Evolutionary conservation across 30 jellyfish, hydroid and myxozoan genomes (phyloP).

Genomic region (Aurelia coerulea): DNA sequence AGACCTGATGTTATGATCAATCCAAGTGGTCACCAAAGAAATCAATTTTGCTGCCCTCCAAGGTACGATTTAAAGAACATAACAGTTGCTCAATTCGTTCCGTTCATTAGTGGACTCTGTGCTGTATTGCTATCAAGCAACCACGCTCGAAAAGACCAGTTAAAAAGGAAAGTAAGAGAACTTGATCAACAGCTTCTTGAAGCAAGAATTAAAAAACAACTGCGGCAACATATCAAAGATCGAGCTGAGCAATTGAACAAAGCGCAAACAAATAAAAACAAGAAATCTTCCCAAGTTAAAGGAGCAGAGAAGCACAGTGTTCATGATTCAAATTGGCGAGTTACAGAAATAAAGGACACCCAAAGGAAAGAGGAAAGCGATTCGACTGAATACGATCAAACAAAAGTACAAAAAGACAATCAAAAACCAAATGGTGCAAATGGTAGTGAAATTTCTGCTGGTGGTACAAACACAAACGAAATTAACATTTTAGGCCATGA

Average conservation of each 20-base stretch:
- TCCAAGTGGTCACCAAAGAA: background rate
- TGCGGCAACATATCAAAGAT: constrained; percentile 43
- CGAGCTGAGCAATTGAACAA: constrained; percentile 13
- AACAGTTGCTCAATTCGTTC: background rate
- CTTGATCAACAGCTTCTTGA: constrained; percentile 38
- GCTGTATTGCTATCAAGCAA: background rate
- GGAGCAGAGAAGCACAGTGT: background rate
- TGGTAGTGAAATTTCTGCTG: too few relatives aligned
- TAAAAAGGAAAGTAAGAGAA: background rate
- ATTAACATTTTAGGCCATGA: constrained; percentile 1
- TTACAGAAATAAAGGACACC: background rate
- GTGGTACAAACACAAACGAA: background rate
- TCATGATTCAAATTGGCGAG: constrained; percentile 40
- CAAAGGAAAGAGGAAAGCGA: too few relatives aligned
- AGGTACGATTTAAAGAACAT: background rate
- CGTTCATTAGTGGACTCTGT: constrained; percentile 14
- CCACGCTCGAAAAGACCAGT: constrained; percentile 31
- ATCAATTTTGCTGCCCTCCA: background rate
- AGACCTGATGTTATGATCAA: background rate
- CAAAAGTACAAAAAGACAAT: too few relatives aligned
- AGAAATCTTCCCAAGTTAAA: background rate
- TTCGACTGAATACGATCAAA: too few relatives aligned
- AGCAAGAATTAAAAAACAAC: constrained; percentile 44
- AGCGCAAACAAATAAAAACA: background rate
- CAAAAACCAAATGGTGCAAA: too few relatives aligned